Evolutionary conservation across 2,888 invertebrate genomes (phyloP), one percentile per base, ranked within the genome.

Genomic region (Mylabris sibirica): DNA sequence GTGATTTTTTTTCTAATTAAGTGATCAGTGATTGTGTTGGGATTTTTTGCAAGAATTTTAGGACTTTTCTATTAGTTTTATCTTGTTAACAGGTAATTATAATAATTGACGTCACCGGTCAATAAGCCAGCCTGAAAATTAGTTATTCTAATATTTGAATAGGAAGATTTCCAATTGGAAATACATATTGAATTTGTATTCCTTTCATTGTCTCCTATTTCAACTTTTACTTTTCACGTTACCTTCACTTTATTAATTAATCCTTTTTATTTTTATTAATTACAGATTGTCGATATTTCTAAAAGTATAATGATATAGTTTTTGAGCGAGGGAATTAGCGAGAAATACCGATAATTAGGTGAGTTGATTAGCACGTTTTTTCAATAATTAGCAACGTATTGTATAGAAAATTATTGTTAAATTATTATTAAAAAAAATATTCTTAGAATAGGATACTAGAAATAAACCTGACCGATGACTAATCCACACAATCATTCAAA

Each of bases 241-340:
- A 57, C 57, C 57, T 57, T 57, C 57, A 57, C 57, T 57, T 26
- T 14, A 57, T 26, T 57, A 24, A 57, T 57, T 14, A 24, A 57
- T 4, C 24, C 9, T 9, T 26, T 26, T 14, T 24, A 22, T 53
- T 53, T 12, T 53, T 53, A 22, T 20, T n/a, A 57, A 57, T 57
- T 57, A 0, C 26, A 57, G 57, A 57, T 26, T n/a, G 6, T 26
- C 1, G 1, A 20, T 24, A 24, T 24, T 57, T 12, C 4, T 24
- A 14, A 4, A 12, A 12, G 12, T 57, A 57, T 57, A 57, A 57
- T 57, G 57, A 57, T 57, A 57, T 57, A 57, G 57, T n/a, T n/a
- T 11, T 53, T n/a, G n/a, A 6, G 8, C 14, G 49, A 49, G 1
- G 26, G 1, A n/a, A 57, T 14, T 2, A 14, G n/a, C 5, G 14